phyloP scores from a whole-genome alignment of 2,797 vertebrate genomes.

The Hybognathus amarus region DNA sequence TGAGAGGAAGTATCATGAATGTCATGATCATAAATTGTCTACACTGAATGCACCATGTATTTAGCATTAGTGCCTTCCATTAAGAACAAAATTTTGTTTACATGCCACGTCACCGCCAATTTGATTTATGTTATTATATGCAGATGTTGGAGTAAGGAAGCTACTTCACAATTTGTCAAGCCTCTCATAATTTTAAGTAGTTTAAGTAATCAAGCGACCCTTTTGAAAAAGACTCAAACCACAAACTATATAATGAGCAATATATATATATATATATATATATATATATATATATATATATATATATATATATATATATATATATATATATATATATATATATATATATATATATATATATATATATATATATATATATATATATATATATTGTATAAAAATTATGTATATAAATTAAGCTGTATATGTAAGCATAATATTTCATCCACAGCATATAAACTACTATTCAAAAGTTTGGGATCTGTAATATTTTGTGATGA shows the following conservation, averaged over 20 bases:
- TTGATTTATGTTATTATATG: not conserved
- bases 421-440: not conserved
- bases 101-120: not conserved
- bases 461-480: not conserved
- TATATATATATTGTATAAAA: too few relatives aligned
- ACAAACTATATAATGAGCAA: not conserved
- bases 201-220: not conserved
- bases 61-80: slow-evolving; percentile 55
- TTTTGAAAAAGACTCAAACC: not conserved
- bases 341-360: too few relatives aligned
- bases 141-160: not conserved
- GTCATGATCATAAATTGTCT: not conserved
- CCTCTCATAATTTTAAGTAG: not conserved
- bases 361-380: too few relatives aligned
- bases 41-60: not conserved
- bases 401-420: not conserved
- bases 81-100: slow-evolving; percentile 53
- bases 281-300: too few relatives aligned
- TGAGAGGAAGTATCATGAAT: slow-evolving; percentile 49
- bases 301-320: too few relatives aligned
- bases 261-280: too few relatives aligned
- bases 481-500: not conserved
- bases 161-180: not conserved
- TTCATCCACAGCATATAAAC: not conserved
- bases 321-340: too few relatives aligned